Evolutionary conservation across 2,888 invertebrate species (phyloP), one percentile per base, ranked within the genome.

Genomic region (Biston betularia): DNA sequence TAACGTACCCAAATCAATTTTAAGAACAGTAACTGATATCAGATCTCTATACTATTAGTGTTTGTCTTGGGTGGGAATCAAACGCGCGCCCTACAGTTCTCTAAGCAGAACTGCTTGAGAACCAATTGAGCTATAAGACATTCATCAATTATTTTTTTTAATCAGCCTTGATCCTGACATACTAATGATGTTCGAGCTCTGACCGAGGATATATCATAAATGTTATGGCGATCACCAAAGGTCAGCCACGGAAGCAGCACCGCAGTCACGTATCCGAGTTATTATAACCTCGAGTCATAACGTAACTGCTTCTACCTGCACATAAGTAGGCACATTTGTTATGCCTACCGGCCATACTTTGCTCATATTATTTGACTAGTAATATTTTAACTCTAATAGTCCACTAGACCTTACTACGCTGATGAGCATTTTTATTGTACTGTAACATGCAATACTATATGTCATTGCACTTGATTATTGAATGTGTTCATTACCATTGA

Each of bases 241-340:
- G 77, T 75, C 74, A 74, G 67, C 70, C 49, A 68, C 74, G 74
- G 75, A 74, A 75, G 73, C 72, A 60, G 63, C 58, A 52, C 55
- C 50, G 45, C 59, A 69, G 63, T 69, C 72, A 69, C 71, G 71
- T 65, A 63, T 66, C 62, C 69, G 58, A 70, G 65, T 73, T 72
- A 75, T 74, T 64, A 69, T 63, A 68, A 70, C 72, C 72, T 75
- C 72, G 67, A 70, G 49, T 63, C 48, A 69, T 68, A 71, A 69
- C 54, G 63, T 69, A 65, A 70, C 71, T 67, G 34, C 65, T 24
- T 65, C 11, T 69, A 68, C 65, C 53, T 56, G 40, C 46, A 69
- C 12, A 65, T 54, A 66, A 38, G 53, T 52, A 24, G 24, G 24
- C 24, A 65, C 65, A 50, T 59, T 59, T 3, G 44, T 7, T 34